These are phyloP conservation scores for Frankliniella intonsa DNA, from an alignment of 2,888 invertebrate species.

Conservation along the genomic window DNA sequence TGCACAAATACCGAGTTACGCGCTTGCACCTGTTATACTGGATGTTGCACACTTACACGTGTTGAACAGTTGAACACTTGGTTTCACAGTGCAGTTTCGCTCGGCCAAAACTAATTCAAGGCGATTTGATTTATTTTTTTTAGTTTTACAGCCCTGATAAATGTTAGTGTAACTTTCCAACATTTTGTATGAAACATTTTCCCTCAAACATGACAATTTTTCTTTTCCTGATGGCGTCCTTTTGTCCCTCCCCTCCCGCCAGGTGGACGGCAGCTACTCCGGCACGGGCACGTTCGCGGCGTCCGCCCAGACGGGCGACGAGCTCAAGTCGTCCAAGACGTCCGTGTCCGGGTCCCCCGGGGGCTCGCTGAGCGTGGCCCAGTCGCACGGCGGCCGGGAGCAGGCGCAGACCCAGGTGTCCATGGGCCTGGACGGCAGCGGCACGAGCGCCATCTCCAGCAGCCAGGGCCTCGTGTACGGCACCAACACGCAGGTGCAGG, in stretches of 20 bases:
- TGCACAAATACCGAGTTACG: too few species aligned
- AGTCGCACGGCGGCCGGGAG: conserved; percentile 67
- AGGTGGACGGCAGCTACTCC: conserved; percentile 70
- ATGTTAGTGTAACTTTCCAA: too few species aligned
- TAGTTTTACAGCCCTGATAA: too few species aligned
- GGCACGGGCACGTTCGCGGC: conserved; percentile 77
- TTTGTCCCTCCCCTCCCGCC: conserved; percentile 51
- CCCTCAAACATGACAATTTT: not conserved
- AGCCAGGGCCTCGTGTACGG: conserved; percentile 70
- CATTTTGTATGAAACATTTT: too few species aligned
- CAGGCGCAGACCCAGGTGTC: conserved; percentile 74
- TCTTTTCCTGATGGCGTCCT: too few species aligned
- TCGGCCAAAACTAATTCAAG: too few species aligned
- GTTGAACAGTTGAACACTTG: too few species aligned
- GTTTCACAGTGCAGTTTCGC: too few species aligned
- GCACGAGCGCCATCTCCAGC: conserved; percentile 69
- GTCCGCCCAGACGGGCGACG: conserved; percentile 40
- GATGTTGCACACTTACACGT: too few species aligned
- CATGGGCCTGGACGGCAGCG: conserved; percentile 69
- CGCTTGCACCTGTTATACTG: too few species aligned
- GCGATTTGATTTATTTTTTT: too few species aligned
- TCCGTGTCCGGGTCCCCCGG: conserved; percentile 46
- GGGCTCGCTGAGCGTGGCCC: conserved; percentile 70
- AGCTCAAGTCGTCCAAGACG: conserved; percentile 63
- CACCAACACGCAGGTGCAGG: conserved; percentile 75